These are phyloP conservation scores for Otis tarda DNA, from an alignment of 2,113 vertebrate genomes.

Conservation along the genomic window DNA sequence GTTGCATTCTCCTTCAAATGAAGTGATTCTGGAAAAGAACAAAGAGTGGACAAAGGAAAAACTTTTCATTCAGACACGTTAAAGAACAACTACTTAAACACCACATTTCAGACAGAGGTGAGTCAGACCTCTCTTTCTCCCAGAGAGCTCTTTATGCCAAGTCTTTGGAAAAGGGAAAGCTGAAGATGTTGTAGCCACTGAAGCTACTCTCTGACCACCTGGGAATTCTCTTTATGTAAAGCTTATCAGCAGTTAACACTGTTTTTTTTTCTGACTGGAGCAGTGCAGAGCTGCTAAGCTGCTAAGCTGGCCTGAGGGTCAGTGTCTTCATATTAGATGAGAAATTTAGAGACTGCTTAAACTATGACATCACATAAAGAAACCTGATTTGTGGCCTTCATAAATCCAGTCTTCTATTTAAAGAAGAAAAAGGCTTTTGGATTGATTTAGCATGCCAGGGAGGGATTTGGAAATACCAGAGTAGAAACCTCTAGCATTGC, in stretches of 20 bases:
- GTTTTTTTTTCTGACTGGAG: background rate
- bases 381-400: conserved; percentile 17
- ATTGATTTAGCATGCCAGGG: background rate
- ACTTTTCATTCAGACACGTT: background rate
- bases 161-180: background rate
- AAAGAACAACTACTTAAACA: background rate
- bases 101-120: background rate
- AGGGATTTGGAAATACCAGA: conserved; percentile 45
- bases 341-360: conserved; percentile 5
- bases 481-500: conserved; percentile 28
- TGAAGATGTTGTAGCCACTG: background rate
- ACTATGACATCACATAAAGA: background rate
- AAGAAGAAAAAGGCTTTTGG: background rate
- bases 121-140: background rate
- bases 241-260: background rate
- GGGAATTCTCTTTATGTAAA: background rate
- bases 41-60: background rate
- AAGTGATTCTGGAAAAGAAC: background rate
- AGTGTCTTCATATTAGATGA: background rate
- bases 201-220: background rate
- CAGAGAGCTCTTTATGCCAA: background rate
- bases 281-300: background rate
- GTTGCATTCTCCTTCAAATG: background rate
- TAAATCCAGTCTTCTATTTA: conserved; percentile 28
- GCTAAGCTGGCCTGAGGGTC: background rate